Evolutionary conservation across 1,140 invertebrate genomes (phyloP).

Genomic region (Drosophila bocqueti): DNA sequence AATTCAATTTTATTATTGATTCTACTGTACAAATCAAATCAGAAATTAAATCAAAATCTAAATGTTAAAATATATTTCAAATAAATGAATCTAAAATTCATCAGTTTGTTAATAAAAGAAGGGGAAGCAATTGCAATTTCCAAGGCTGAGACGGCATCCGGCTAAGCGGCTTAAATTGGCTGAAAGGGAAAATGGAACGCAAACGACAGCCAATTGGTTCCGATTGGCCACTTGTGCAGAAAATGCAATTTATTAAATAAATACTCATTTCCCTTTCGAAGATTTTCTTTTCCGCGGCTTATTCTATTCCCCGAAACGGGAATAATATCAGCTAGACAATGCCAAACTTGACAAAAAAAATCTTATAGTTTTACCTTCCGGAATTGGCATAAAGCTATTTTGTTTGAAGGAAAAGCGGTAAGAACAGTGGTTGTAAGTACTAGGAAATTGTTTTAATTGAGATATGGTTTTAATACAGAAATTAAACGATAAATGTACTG

Average conservation of each 20-base stretch:
- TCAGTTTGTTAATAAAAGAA: not conserved
- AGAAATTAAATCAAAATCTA: constrained; percentile 68
- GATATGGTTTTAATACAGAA: not conserved
- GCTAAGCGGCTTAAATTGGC: constrained; percentile 69
- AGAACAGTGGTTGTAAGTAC: constrained; percentile 23
- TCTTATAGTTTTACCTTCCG: constrained; percentile 61
- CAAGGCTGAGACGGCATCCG: not conserved
- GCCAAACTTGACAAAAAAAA: constrained; percentile 25
- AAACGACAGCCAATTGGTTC: constrained; percentile 41
- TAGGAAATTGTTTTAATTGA: not conserved
- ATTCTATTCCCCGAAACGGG: not conserved
- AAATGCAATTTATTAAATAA: constrained; percentile 71
- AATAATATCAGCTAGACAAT: constrained; percentile 35
- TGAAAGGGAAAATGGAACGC: constrained; percentile 30
- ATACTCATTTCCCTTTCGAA: constrained; percentile 25
- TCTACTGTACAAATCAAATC: constrained; percentile 70
- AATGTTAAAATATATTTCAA: constrained; percentile 75
- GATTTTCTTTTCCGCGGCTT: constrained; percentile 12
- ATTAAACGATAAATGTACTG: too few species aligned
- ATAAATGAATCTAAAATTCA: constrained; percentile 59
- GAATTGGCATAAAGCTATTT: constrained; percentile 28
- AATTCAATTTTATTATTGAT: constrained; percentile 59
- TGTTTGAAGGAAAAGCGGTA: not conserved
- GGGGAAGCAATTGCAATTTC: constrained; percentile 20
- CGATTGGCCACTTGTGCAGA: constrained; percentile 50